A percentile compares a stretch with the other conserved stretches of the same genome.
Conservation (phyloP, 2,888 invertebrate genomes). For the Escarpia spicata region DNA sequence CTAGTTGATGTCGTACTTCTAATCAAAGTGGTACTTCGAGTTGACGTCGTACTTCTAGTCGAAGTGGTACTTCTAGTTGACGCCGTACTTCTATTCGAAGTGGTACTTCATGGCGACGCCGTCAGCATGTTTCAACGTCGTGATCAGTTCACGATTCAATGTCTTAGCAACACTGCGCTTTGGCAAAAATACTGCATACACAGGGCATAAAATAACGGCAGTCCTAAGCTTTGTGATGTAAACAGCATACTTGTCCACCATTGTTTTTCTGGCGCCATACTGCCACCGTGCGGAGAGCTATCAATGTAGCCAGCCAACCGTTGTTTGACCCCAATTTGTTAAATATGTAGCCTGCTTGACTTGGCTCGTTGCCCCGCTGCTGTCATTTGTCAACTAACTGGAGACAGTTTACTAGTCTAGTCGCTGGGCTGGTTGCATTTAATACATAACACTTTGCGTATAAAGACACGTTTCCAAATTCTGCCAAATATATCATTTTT, state of each 20-base stretch:
- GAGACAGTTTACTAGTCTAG: not conserved
- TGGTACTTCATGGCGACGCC: not conserved
- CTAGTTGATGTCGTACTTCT: no score
- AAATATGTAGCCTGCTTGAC: not conserved
- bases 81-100: not conserved
- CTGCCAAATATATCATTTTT: no score
- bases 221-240: not conserved
- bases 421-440: no score
- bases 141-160: not conserved
- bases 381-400: not conserved
- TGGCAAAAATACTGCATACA: not conserved
- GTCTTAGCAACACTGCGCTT: not conserved
- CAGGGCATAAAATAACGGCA: not conserved
- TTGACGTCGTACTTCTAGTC: not conserved
- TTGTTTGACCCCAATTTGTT: not conserved
- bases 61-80: not conserved
- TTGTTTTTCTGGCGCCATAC: not conserved
- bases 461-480: no score
- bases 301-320: not conserved
- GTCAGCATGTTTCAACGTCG: not conserved
- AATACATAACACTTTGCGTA: no score
- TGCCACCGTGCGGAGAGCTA: not conserved
- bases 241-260: not conserved
- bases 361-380: not conserved
- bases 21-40: no score